Evolutionary conservation across 2,113 vertebrate species (phyloP), one percentile per base, ranked within the genome.

Genomic region (Aplodontia rufa): DNA sequence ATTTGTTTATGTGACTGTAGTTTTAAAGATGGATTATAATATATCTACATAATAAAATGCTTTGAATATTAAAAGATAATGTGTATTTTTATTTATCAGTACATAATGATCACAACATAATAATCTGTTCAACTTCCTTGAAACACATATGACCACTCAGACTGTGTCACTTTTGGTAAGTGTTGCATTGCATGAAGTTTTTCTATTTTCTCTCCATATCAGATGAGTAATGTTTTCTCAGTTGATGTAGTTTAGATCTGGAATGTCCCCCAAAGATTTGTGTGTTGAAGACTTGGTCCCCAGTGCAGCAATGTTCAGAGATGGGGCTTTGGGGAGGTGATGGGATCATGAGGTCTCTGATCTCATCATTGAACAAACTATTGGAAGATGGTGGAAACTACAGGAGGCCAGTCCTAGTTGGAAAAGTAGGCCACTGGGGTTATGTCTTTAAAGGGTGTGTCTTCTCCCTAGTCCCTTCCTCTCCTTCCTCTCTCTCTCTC

Each of bases 21-120:
- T 14, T 72, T 96, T 66, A 75, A 3, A 92, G 81, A n/a, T 58
- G 7, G 28, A 62, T 49, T 87, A 47, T 55, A 86, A 83, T 81
- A 47, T 64, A 35, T 37, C 32, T 45, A 37, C 42, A 51, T 64
- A 85, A 80, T 84, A 53, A 90, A 92, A 32, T 93, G 16, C 19
- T 93, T 79, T 91, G 37, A 9, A 88, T 49, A 82, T 71, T 88
- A 86, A 78, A 94, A 86, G n/a, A 78, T 80, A 42, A 60, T 32
- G 8, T 58, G 3, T 28, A 16, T 75, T 72, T 90, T 94, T 79
- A 66, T n/a, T 80, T 93, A 20, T 8, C 62, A 71, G 30, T 22
- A 76, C 0, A 40, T 28, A 86, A 68, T 82, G 6, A 60, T 78
- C 93, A 89, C 2, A 89, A 55, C 13, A 13, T 72, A 92, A 87